Conservation (phyloP, 35 echinoderm and acorn worm genomes). For the Lytechinus pictus region DNA sequence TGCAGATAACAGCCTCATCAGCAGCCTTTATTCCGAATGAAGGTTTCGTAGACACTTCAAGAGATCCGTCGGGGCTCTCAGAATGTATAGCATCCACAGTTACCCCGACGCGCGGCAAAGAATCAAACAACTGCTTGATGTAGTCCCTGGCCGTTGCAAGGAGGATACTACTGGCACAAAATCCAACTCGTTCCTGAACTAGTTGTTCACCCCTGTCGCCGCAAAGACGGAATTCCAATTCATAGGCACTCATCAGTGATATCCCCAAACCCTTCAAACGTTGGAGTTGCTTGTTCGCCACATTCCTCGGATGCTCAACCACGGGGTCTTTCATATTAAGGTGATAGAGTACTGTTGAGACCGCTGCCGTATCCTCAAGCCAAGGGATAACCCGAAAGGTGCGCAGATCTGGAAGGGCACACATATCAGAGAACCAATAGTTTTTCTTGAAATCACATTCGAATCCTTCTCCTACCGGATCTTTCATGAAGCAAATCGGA, state of each 20-base stretch:
- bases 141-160: neutral
- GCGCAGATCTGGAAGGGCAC: neutral
- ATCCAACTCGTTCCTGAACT: neutral
- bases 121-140: neutral
- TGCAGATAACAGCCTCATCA: conserved; percentile 53
- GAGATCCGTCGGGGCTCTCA: neutral
- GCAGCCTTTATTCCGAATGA: conserved; percentile 53
- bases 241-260: neutral
- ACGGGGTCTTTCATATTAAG: neutral
- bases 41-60: conserved; percentile 41
- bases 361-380: neutral
- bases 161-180: neutral
- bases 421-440: neutral
- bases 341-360: neutral
- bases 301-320: neutral
- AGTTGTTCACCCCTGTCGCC: neutral
- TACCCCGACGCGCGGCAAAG: neutral
- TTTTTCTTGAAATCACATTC: neutral
- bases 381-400: neutral
- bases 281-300: neutral
- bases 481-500: neutral
- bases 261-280: neutral
- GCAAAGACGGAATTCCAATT: neutral
- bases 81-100: neutral
- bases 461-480: neutral